Base-by-base conservation (phyloP, 2,888 invertebrate genomes). In the Agriopis leucophaearia region DNA sequence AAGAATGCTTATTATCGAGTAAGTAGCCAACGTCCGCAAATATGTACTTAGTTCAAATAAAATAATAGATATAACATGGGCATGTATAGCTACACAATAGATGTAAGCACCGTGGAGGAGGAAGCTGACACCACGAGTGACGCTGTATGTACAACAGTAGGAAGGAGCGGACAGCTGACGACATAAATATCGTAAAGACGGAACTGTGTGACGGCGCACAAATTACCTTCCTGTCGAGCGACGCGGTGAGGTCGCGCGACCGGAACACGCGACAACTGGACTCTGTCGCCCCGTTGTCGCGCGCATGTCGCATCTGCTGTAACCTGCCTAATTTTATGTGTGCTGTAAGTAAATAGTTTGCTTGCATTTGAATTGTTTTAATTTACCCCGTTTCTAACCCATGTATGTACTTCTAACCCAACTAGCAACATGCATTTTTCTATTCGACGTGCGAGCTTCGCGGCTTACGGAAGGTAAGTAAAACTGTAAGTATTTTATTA, bases 131-230 rank as follows among this genome's bases (percentile, higher is more conserved):
- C 48, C 36, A 47, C 15, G 38, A 27, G 18, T 9, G n/a, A 35
- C 56, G 27, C 18, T 12, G 12, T 10, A 42, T 16, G 16, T 5
- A 50, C 42, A 42, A n/a, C 48, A 47, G 44, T 18, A 56, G 56
- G 18, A 40, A 56, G 56, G 18, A 40, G 38, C 45, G 63, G 18
- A 42, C 63, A 51, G 59, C 50, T 56, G 50, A 60, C 58, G 66
- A 73, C 76, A 76, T 75, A 75, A 78, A 77, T 77, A 78, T 72
- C 74, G 64, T 38, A 58, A 61, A 70, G 72, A 68, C 78, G 80
- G 80, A 80, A 80, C 73, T 73, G 57, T 66, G 60, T 72, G 79
- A 78, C 75, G 65, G 59, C 36, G 38, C 38, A 66, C 66, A 64
- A 60, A 70, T 54, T 57, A 62, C 63, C 75, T 77, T 78, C 74